Evolutionary conservation across 37 sponge, comb jelly and placozoan species (phyloP), one percentile per base, ranked within the genome.

Genomic region (Crambe crambe): DNA sequence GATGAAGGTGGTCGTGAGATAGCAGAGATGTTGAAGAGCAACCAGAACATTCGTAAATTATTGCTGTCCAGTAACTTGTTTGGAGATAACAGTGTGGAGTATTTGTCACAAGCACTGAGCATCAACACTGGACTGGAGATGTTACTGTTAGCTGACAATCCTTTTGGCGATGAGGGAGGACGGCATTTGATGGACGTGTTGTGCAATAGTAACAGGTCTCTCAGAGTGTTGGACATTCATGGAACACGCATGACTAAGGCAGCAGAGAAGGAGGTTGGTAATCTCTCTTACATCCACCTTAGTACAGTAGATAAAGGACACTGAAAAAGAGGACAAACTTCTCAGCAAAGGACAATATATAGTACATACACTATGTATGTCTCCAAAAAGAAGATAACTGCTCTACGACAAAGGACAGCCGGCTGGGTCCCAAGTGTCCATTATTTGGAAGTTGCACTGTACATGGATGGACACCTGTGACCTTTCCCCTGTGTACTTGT

Each of bases 121-220:
- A 54, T 58, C 47, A 92, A 95, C 70, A 69, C 83, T n/a, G 76
- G 76, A 29, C 90, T 95, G 42, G 93, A 92, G 57, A 87, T 80
- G 72, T 74, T 95, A 42, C 82, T 89, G 2, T 39, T 95, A 59
- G 96, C 93, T 8, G 93, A 92, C 70, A 95, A 92, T 51, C 93
- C 96, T 3, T 89, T 95, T 79, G 88, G 93, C 0, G 93, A 95
- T 76, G 96, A 95, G 76, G 93, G 93, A 8, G 90, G 87, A 36
- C 37, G 37, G 29, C 86, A 78, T 25, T 79, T 95, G 43, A 41
- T 82, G 1, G 58, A 54, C 30, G 85, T 80, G 2, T 83, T 95
- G 40, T 92, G 90, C 54, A 26, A 73, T 0, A 78, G 75, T 70
- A 91, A 92, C 77, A 58, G 69, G 26, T 72, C 90, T 20, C 82